Percentiles rank a stretch among this genome's conserved stretches.
These are phyloP conservation scores for Enteromius anoplus DNA, from an alignment of 2,797 vertebrate species.

Conservation along the genomic window DNA sequence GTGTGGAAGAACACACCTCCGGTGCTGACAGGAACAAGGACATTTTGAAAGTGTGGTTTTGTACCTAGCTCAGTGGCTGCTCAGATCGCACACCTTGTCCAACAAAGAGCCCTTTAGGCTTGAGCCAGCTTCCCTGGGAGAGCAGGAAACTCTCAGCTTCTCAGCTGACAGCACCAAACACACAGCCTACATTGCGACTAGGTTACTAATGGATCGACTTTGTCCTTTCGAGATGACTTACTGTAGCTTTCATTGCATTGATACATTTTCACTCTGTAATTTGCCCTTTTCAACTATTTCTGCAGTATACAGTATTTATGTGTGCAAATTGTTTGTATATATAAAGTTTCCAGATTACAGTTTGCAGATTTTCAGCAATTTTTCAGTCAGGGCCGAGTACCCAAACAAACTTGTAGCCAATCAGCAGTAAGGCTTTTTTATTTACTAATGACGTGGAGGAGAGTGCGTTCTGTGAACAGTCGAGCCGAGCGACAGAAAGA, in stretches of 20 bases:
- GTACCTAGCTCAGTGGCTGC: constrained; percentile 35
- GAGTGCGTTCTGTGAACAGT: no score
- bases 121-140: constrained; percentile 71
- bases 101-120: constrained; percentile 76
- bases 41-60: constrained; percentile 52
- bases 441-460: no score
- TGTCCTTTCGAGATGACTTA: constrained; percentile 61
- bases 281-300: background rate
- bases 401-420: no score
- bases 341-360: background rate
- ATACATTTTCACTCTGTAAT: constrained; percentile 49
- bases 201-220: constrained; percentile 72
- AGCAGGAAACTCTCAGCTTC: constrained; percentile 69
- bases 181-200: constrained; percentile 64
- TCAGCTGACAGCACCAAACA: constrained; percentile 69
- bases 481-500: no score
- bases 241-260: constrained; percentile 60
- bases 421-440: no score
- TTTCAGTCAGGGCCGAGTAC: no score
- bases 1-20: constrained; percentile 33
- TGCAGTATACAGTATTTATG: background rate
- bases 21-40: constrained; percentile 45
- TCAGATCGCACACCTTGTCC: constrained; percentile 28
- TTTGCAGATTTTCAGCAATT: no score
- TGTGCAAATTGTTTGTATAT: background rate